Conservation (phyloP, 1,140 invertebrate genomes). For the Microplitis mediator region DNA sequence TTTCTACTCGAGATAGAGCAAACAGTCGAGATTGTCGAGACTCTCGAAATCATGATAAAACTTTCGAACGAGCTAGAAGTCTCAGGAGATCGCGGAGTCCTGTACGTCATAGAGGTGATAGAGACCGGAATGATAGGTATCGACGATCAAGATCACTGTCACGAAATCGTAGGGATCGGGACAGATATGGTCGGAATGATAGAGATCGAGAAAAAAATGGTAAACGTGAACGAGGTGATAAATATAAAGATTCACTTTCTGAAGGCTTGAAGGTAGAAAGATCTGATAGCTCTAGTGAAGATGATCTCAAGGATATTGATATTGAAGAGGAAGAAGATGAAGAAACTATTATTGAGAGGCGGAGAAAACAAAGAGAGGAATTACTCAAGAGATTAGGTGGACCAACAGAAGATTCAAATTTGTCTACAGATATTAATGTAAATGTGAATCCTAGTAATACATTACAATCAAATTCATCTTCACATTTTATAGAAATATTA, state of each 20-base stretch:
- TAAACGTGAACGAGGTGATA: slow-evolving; percentile 66
- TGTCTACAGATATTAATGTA: slow-evolving; percentile 52
- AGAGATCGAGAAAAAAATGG: slow-evolving; percentile 58
- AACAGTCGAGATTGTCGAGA: slow-evolving; percentile 43
- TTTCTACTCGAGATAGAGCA: slow-evolving; percentile 37
- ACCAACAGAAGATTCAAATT: slow-evolving; percentile 68
- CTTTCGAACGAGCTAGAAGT: slow-evolving; percentile 45
- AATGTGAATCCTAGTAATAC: slow-evolving; percentile 45
- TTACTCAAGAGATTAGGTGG: slow-evolving; percentile 76
- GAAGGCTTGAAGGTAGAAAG: slow-evolving; percentile 74
- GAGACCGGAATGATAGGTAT: slow-evolving; percentile 47
- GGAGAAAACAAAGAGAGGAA: slow-evolving; percentile 88
- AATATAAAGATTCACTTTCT: slow-evolving; percentile 83
- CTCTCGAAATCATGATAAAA: slow-evolving; percentile 46
- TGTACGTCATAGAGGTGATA: slow-evolving; percentile 43
- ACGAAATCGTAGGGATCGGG: slow-evolving; percentile 50
- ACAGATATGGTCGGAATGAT: slow-evolving; percentile 49
- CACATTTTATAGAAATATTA: slow-evolving; percentile 46
- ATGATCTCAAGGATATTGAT: slow-evolving; percentile 77
- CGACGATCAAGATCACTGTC: slow-evolving; percentile 51
- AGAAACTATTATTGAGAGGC: slow-evolving; percentile 89
- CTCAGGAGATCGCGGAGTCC: slow-evolving; percentile 51
- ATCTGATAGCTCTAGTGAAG: slow-evolving; percentile 67
- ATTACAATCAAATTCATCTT: slow-evolving; percentile 46
- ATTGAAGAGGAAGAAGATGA: slow-evolving; percentile 92